A percentile compares a stretch with the other conserved stretches of the same genome.
phyloP scores from a whole-genome alignment of 2,113 vertebrate genomes.

The Piliocolobus tephrosceles region DNA sequence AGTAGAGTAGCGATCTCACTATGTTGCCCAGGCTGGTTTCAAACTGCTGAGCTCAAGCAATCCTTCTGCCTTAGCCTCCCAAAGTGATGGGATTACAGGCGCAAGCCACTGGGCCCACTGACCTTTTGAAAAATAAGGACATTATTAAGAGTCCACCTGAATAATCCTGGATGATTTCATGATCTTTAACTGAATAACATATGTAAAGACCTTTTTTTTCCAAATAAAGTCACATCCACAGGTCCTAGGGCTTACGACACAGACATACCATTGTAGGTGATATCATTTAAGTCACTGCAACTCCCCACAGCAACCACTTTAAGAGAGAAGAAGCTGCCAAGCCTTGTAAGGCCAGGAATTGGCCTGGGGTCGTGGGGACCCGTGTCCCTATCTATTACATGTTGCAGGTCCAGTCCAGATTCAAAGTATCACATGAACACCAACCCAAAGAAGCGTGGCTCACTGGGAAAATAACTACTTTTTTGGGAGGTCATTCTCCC shows the following conservation, averaged over 20 bases:
- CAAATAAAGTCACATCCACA: not conserved
- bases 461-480: not conserved
- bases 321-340: not conserved
- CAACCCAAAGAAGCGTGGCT: fast-evolving
- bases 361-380: not conserved
- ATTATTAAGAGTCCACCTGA: not conserved
- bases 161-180: not conserved
- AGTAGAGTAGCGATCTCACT: too few species aligned
- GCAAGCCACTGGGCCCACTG: too few species aligned
- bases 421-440: too few species aligned
- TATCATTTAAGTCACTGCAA: not conserved
- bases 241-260: not conserved
- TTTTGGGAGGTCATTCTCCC: not conserved
- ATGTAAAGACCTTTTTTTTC: not conserved
- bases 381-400: not conserved
- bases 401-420: not conserved
- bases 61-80: too few species aligned
- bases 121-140: not conserved
- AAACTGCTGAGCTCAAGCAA: too few species aligned
- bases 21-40: too few species aligned
- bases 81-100: too few species aligned
- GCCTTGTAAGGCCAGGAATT: not conserved
- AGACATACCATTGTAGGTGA: not conserved
- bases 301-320: not conserved
- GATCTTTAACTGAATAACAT: not conserved